Percentiles rank a stretch among this genome's conserved stretches.
These are phyloP conservation scores for Gallinago jamesoni DNA, from an alignment of 2,113 vertebrate genomes.

Conservation along the genomic window DNA sequence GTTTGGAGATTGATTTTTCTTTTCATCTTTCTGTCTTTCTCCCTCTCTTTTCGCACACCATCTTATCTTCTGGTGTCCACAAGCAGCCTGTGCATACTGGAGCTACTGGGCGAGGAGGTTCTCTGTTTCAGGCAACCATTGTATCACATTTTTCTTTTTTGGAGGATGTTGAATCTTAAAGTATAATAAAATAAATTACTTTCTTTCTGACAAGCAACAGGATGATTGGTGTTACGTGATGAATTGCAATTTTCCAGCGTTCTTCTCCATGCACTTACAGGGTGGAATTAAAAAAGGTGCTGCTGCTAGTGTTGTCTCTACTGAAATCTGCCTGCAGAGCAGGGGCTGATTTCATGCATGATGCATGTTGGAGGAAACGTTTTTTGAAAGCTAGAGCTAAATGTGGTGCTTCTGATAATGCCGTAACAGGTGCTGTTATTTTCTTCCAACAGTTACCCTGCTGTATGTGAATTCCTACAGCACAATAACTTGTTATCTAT, in stretches of 20 bases:
- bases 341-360: not conserved
- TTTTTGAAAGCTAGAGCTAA: not conserved
- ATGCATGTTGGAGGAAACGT: not conserved
- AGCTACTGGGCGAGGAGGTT: not conserved
- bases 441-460: slow-evolving; percentile 88
- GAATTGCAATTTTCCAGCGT: not conserved
- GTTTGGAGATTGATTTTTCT: not conserved
- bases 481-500: slow-evolving; percentile 99
- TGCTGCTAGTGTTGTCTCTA: not conserved
- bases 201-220: not conserved
- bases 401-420: not conserved
- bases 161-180: not conserved
- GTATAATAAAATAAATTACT: not conserved
- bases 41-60: not conserved
- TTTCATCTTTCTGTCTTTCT: not conserved
- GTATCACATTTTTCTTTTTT: not conserved
- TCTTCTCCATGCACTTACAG: not conserved
- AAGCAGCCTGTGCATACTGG: not conserved
- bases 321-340: not conserved
- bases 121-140: not conserved
- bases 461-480: slow-evolving; percentile 99
- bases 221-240: not conserved
- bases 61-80: not conserved
- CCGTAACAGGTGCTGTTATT: slow-evolving; percentile 11
- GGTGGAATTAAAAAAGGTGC: not conserved